Base-by-base conservation (phyloP, 2,888 invertebrate genomes). In the Tiliacea citrago region DNA sequence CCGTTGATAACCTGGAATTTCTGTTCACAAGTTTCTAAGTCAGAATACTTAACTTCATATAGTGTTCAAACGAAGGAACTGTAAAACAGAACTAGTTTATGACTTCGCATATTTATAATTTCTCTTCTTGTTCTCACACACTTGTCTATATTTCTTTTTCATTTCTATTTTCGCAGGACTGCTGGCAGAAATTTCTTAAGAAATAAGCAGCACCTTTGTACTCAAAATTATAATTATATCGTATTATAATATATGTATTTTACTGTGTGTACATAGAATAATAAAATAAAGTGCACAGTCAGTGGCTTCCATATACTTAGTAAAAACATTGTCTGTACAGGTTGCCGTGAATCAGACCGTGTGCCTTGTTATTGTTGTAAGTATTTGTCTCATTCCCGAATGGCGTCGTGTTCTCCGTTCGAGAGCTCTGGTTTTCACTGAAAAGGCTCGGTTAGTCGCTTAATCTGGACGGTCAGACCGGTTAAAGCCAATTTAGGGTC, bases 271-370 rank as follows among this genome's bases (percentile, higher is more conserved):
- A 7, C 39, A 39, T 39, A 39, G 3, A 39, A 39, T 39, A 6
- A 39, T 39, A 39, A 39, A 39, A 39, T 39, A 39, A 39, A 39
- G 24, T 49, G 16, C 24, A 69, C n/a, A 35, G 13, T 21, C 13
- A 55, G 53, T 60, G 55, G 6, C 16, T 63, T 42, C 47, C n/a
- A 81, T 70, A 55, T 62, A 55, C 53, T 53, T 42, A 47, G 21
- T 55, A 60, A 69, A 80, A 77, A 75, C 73, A 75, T 70, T 72
- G 65, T 65, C 16, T 29, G 29, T 55, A 35, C 75, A 69, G 70
- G 78, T 84, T 73, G 60, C n/a, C 24, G 84, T 55, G 79, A 84
- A 85, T 75, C 82, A 86, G 85, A 86, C 73, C 85, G 85, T 85
- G 86, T 67, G 75, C 39, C n/a, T 62, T 9, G 13, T 61, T 61